Percentiles rank a stretch among this genome's conserved stretches.
Conservation (phyloP, 2,113 vertebrate genomes). For the Ophiodon elongatus region DNA sequence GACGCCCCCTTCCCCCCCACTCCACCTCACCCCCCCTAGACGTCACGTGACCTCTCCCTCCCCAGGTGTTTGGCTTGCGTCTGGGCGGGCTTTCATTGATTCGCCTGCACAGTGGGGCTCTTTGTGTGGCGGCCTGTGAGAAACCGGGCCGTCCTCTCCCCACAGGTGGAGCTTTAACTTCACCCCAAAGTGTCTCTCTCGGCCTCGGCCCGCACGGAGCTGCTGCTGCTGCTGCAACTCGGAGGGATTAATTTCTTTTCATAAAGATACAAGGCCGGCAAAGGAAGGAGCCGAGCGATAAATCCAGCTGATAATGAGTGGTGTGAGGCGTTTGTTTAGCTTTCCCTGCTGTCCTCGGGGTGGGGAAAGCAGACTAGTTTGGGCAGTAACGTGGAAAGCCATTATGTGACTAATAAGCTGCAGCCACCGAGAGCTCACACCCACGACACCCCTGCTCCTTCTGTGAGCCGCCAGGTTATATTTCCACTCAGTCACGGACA, state of each 20-base stretch:
- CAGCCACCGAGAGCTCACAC: constrained; percentile 27
- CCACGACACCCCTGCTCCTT: constrained; percentile 7
- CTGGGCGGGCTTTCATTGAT: constrained; percentile 75
- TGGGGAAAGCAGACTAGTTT: constrained; percentile 10
- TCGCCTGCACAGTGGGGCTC: constrained; percentile 75
- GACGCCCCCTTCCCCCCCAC: constrained; percentile 1
- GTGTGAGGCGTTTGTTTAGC: constrained; percentile 42
- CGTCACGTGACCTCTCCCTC: constrained; percentile 69
- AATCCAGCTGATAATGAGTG: constrained; percentile 18
- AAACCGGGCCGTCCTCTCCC: constrained; percentile 66
- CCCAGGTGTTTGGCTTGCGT: constrained; percentile 81
- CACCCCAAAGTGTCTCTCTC: constrained; percentile 37
- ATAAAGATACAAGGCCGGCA: constrained; percentile 18
- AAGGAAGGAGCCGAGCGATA: constrained; percentile 15
- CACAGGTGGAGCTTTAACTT: constrained; percentile 76
- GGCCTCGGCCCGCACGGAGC: constrained; percentile 20
- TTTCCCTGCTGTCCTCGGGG: constrained; percentile 34
- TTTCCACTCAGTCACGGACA: constrained; percentile 26
- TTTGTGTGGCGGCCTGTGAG: constrained; percentile 77
- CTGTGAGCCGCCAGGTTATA: constrained; percentile 11
- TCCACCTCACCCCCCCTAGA: neutral
- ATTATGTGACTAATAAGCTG: constrained; percentile 65
- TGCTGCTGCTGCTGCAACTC: constrained; percentile 31
- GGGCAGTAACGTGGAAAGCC: constrained; percentile 62
- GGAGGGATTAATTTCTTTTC: constrained; percentile 25